Percentiles rank a stretch among this genome's conserved stretches.
phyloP scores from a whole-genome alignment of 2,888 invertebrate genomes.

The Archaeoteleia sp. region DNA sequence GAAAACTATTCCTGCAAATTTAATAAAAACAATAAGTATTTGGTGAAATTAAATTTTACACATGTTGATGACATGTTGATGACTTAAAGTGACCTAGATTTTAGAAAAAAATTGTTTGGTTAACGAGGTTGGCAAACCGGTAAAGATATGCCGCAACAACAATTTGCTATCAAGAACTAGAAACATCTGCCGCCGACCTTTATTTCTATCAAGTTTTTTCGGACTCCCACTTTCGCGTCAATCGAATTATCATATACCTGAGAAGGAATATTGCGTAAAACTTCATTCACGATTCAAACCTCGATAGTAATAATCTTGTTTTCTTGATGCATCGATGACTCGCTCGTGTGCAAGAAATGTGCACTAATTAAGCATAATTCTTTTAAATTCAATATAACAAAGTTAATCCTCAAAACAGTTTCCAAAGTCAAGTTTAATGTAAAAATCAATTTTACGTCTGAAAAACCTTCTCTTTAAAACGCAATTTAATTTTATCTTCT shows the following conservation, averaged over 20 bases:
- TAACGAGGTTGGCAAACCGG: conserved; percentile 15
- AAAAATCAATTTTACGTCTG: too few species aligned
- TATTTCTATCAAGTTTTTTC: conserved; percentile 26
- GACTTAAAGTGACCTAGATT: conserved; percentile 24
- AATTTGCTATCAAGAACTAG: conserved; percentile 28
- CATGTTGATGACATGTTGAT: not conserved
- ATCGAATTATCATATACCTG: conserved; percentile 36
- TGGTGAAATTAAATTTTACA: too few species aligned
- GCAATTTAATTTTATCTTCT: not conserved
- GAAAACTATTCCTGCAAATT: too few species aligned
- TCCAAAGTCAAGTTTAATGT: too few species aligned
- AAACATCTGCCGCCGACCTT: conserved; percentile 24
- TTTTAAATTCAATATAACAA: conserved; percentile 5
- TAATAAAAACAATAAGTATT: too few species aligned
- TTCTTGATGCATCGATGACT: conserved; percentile 41
- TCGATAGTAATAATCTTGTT: conserved; percentile 49
- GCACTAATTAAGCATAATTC: conserved; percentile 32
- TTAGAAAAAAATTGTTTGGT: conserved; percentile 6
- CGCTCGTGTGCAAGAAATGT: conserved; percentile 29
- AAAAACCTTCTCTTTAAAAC: not conserved
- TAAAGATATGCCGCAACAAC: conserved; percentile 16
- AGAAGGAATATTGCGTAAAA: conserved; percentile 48
- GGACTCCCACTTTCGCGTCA: conserved; percentile 34
- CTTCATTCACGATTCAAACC: conserved; percentile 44
- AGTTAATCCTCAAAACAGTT: too few species aligned